Evolutionary conservation across 2,797 vertebrate genomes (phyloP).

Genomic region (Adrianichthys oophorus): DNA sequence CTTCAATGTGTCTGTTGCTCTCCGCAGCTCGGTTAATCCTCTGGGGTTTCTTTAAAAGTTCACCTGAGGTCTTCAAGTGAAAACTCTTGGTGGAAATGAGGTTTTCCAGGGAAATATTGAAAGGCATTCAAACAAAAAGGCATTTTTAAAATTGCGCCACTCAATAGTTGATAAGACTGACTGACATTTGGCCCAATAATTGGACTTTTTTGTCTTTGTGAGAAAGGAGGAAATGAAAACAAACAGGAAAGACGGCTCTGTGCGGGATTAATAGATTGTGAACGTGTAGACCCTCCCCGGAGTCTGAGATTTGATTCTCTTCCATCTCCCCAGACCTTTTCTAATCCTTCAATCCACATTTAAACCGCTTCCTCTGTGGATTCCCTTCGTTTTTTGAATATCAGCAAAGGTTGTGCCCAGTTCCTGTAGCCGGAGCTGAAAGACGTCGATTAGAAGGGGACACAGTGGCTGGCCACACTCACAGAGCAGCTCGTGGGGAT

Average conservation of each 20-base stretch:
- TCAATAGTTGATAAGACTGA: conserved; percentile 1
- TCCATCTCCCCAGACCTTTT: conserved; percentile 32
- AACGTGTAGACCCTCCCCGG: conserved; percentile 35
- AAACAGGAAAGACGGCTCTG: conserved; percentile 42
- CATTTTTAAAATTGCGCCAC: conserved; percentile 2
- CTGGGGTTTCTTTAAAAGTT: conserved; percentile 32
- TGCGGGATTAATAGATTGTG: conserved; percentile 51
- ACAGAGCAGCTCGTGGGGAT: conserved; percentile 12
- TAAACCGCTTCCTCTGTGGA: conserved; percentile 39
- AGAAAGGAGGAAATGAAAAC: conserved; percentile 56
- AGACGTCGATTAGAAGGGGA: conserved; percentile 41
- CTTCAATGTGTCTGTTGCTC: conserved; percentile 37
- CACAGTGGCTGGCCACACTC: conserved; percentile 16
- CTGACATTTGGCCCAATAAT: conserved; percentile 9
- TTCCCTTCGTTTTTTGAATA: conserved; percentile 13
- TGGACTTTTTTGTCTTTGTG: conserved; percentile 14
- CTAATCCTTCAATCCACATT: conserved; percentile 47
- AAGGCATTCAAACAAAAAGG: conserved; percentile 11
- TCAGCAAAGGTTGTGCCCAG: conserved; percentile 30
- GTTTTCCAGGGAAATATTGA: conserved; percentile 13
- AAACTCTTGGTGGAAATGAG: conserved; percentile 7
- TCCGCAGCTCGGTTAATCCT: conserved; percentile 36
- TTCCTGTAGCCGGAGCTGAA: conserved; percentile 14
- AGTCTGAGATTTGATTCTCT: conserved; percentile 42
- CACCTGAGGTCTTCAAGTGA: conserved; percentile 19